These are phyloP conservation scores for Drosophila cardini DNA, from an alignment of 1,140 invertebrate species.

Conservation along the genomic window DNA sequence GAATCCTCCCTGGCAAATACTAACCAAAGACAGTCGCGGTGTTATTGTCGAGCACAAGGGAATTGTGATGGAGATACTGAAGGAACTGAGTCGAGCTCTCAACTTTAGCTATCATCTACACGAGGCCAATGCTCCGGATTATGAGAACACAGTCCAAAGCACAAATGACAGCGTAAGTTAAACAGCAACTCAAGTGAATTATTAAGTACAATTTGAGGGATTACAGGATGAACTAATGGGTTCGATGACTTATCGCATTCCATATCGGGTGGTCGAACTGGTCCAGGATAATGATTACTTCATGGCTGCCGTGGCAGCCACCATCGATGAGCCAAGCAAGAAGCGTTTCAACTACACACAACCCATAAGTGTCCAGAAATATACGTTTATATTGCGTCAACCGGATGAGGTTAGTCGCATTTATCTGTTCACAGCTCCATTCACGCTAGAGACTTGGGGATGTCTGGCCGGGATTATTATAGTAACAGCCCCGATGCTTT, in stretches of 20 bases:
- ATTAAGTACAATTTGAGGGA: not conserved
- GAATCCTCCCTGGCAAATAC: slow-evolving; percentile 94
- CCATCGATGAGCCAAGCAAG: slow-evolving; percentile 88
- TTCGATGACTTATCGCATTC: slow-evolving; percentile 73
- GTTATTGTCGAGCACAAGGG: slow-evolving; percentile 87
- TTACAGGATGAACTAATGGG: slow-evolving; percentile 60
- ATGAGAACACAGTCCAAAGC: slow-evolving; percentile 18
- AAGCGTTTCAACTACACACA: slow-evolving; percentile 91
- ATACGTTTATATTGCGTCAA: slow-evolving; percentile 90
- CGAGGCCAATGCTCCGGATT: slow-evolving; percentile 48
- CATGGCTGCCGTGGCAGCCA: slow-evolving; percentile 90
- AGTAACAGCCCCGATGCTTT: slow-evolving; percentile 92
- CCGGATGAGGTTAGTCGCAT: slow-evolving; percentile 91
- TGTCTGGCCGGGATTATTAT: slow-evolving; percentile 90
- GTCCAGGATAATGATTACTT: slow-evolving; percentile 86
- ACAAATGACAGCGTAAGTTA: slow-evolving; percentile 66
- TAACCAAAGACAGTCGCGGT: slow-evolving; percentile 87
- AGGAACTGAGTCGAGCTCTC: slow-evolving; percentile 90
- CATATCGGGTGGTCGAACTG: slow-evolving; percentile 65
- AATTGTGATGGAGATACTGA: slow-evolving; percentile 92
- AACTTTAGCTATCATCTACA: slow-evolving; percentile 90
- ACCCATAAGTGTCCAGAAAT: slow-evolving; percentile 91
- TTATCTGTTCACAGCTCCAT: slow-evolving; percentile 93
- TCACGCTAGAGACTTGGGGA: slow-evolving; percentile 93
- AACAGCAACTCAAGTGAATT: not conserved